phyloP scores from a whole-genome alignment of 2,888 invertebrate genomes.

The Leptopilina syphax region DNA sequence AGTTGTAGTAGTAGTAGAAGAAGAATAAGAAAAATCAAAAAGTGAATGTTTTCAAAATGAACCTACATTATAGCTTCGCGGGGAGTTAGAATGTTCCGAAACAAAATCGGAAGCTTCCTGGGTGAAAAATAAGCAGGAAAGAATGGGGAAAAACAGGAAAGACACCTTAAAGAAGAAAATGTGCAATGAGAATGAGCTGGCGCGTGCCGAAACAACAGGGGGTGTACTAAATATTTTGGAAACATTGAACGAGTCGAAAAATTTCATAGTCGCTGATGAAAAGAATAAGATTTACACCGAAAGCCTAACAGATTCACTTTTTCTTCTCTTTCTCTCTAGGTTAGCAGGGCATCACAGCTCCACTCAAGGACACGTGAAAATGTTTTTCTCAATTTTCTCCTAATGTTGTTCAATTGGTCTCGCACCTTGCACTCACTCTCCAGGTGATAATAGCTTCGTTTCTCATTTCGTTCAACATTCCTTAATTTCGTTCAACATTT shows the following conservation, averaged over 20 bases:
- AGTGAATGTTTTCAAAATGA: slow-evolving; percentile 33
- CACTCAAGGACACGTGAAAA: slow-evolving; percentile 38
- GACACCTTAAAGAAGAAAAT: slow-evolving; percentile 9
- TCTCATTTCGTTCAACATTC: neutral
- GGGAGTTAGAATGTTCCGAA: slow-evolving; percentile 25
- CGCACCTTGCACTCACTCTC: slow-evolving; percentile 28
- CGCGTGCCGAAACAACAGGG: slow-evolving; percentile 64
- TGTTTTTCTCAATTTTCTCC: slow-evolving; percentile 21
- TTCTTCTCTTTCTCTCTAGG: slow-evolving; percentile 1
- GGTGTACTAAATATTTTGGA: slow-evolving; percentile 71
- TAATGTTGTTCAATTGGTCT: slow-evolving; percentile 39
- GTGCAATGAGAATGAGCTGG: slow-evolving; percentile 43
- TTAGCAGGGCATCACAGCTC: slow-evolving; percentile 31
- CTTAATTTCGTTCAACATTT: neutral
- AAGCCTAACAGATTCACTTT: slow-evolving; percentile 23
- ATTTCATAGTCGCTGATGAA: slow-evolving; percentile 24
- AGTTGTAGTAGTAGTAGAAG: neutral
- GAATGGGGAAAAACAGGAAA: slow-evolving; percentile 6
- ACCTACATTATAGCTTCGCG: slow-evolving; percentile 6
- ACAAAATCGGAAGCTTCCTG: slow-evolving; percentile 18
- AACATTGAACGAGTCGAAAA: slow-evolving; percentile 64
- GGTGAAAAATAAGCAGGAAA: slow-evolving; percentile 17
- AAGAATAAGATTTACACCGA: slow-evolving; percentile 34
- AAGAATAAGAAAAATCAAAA: neutral
- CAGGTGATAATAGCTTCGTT: slow-evolving; percentile 25